These are phyloP conservation scores for Trachurus trachurus DNA, from an alignment of 2,797 vertebrate genomes.

Conservation along the genomic window DNA sequence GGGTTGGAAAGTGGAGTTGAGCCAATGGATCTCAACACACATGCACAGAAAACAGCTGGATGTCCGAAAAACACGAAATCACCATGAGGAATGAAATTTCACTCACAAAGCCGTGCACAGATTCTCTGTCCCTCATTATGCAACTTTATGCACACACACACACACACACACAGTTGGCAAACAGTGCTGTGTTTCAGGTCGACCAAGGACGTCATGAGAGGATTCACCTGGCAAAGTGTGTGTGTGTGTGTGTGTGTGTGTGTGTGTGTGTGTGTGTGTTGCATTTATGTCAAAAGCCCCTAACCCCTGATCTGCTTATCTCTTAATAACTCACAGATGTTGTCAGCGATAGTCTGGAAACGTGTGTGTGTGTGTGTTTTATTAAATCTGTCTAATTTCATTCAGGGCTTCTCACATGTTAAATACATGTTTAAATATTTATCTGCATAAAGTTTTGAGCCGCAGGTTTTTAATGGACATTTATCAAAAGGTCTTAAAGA, in stretches of 20 bases:
- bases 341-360: not conserved
- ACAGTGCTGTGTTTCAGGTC: not conserved
- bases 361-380: too few relatives aligned
- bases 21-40: not conserved
- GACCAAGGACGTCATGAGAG: not conserved
- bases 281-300: slow-evolving; percentile 6
- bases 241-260: slow-evolving; percentile 18
- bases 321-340: slow-evolving; percentile 32
- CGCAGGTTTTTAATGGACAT: too few relatives aligned
- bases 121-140: slow-evolving; percentile 37
- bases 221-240: not conserved
- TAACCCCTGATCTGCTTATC: slow-evolving; percentile 35
- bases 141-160: slow-evolving; percentile 32
- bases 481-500: not conserved
- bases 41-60: not conserved
- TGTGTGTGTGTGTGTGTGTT: slow-evolving; percentile 27
- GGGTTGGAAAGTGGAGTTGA: too few relatives aligned
- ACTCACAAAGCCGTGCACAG: not conserved
- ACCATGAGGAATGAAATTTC: slow-evolving; percentile 15
- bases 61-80: slow-evolving; percentile 13
- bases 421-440: too few relatives aligned
- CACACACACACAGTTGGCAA: not conserved
- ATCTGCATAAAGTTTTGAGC: too few relatives aligned
- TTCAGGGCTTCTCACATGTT: too few relatives aligned
- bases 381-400: too few relatives aligned